A percentile compares a stretch with the other conserved stretches of the same genome.
phyloP scores from a whole-genome alignment of 2,888 invertebrate genomes.

The Clanis bilineata region DNA sequence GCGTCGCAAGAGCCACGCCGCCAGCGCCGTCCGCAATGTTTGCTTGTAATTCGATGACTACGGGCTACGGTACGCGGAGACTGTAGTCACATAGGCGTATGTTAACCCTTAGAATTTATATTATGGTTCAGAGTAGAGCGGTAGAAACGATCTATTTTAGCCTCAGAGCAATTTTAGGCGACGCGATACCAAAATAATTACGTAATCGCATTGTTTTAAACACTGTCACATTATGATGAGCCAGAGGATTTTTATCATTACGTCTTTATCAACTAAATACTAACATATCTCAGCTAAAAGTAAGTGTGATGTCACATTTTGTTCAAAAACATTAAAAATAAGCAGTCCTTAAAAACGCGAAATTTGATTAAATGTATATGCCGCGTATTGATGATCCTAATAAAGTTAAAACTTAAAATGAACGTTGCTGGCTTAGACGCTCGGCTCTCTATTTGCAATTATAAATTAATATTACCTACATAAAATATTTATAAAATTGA shows the following conservation, averaged over 20 bases:
- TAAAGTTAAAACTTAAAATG: background rate
- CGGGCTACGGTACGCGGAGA: no score
- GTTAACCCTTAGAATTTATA: no score
- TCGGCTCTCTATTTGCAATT: background rate
- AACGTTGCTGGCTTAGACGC: background rate
- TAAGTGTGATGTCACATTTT: background rate
- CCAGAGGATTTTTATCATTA: background rate
- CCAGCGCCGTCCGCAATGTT: no score
- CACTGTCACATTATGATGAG: background rate
- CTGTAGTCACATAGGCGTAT: no score
- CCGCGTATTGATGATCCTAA: background rate
- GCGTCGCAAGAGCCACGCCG: no score
- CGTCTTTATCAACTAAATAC: background rate
- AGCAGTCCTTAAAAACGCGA: background rate
- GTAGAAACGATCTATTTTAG: no score
- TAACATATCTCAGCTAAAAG: background rate
- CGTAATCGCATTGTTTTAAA: no score
- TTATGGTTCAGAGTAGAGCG: no score
- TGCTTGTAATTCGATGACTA: no score
- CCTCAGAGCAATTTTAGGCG: background rate
- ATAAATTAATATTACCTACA: background rate
- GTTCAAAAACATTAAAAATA: background rate
- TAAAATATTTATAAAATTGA: background rate
- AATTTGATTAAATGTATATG: background rate
- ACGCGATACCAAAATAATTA: background rate